Base-by-base conservation (phyloP, 2,113 vertebrate genomes). In the Syngnathus floridae region DNA sequence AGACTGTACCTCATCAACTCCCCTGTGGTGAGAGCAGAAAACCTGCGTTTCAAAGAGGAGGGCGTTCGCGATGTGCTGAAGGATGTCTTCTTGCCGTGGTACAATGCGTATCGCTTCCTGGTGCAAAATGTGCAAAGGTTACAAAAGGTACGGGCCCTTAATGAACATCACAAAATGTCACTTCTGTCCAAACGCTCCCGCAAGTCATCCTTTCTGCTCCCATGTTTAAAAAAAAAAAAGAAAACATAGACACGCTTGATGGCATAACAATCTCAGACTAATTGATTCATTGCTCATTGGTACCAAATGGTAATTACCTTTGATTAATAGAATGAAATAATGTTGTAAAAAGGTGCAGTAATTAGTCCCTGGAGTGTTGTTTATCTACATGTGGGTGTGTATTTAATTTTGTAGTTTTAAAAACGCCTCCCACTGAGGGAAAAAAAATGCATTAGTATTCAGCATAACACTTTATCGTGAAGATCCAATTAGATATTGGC, bases 61-160 rank as follows among this genome's bases (percentile, higher is more conserved):
- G 96, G 97, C 0, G 96, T 99, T 13, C 90, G 95, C 26, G 96
- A 98, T 1, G 87, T 99, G 64, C 82, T 99, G 67, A 99, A 99
- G 83, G 97, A 99, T 21, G 96, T 99, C n/a, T 94, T 99, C 79
- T 82, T 99, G 74, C 97, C 97, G 0, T 99, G 97, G 97, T 99
- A 98, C 81, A 99, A 99, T 0, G 96, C 96, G 0, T 99, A 98
- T 68, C 96, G 97, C 82, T 98, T 99, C 79, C 90, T 99, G 62
- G 88, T 95, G 72, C 97, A 99, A 88, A 99, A 98, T 0, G 78
- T 98, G 4, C 90, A 94, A 55, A 85, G 94, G 71, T 87, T 98
- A 36, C 90, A 95, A 45, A 95, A 96, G 94, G 96, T 98, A 82
- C 1, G 31, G 40, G 57, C 52, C 5, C 13, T 45, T 38, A 21